Conservation (phyloP, 2,113 vertebrate genomes). For the Spea multiplicata region DNA sequence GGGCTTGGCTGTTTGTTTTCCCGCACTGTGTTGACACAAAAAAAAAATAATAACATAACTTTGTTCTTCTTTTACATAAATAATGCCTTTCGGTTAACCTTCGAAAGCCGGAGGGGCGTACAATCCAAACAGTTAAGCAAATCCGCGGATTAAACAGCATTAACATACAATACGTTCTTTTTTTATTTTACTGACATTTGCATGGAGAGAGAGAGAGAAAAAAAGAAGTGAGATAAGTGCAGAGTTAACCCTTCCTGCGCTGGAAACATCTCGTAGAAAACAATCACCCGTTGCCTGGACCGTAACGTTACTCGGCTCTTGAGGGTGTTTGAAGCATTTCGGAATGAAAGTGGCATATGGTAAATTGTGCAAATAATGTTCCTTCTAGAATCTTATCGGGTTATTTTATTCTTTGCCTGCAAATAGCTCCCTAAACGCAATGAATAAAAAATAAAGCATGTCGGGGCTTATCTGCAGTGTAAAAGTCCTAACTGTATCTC, state of each 20-base stretch:
- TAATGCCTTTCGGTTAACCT: background rate
- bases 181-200: background rate
- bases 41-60: background rate
- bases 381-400: constrained; percentile 27
- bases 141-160: too few relatives aligned
- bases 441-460: background rate
- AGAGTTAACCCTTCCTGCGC: too few relatives aligned
- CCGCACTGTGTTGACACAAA: background rate
- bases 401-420: constrained; percentile 9
- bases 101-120: background rate
- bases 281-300: background rate
- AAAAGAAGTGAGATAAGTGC: background rate
- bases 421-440: constrained; percentile 17
- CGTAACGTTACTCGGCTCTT: background rate
- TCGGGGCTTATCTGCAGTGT: background rate
- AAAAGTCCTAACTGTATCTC: background rate
- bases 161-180: too few relatives aligned
- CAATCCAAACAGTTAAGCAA: background rate
- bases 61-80: background rate
- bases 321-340: constrained; percentile 3
- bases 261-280: too few relatives aligned
- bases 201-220: background rate
- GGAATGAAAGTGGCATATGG: constrained; percentile 18
- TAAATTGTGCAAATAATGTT: constrained; percentile 26
- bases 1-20: background rate